Base-by-base conservation (phyloP, 2,797 vertebrate genomes). In the Pterois miles region DNA sequence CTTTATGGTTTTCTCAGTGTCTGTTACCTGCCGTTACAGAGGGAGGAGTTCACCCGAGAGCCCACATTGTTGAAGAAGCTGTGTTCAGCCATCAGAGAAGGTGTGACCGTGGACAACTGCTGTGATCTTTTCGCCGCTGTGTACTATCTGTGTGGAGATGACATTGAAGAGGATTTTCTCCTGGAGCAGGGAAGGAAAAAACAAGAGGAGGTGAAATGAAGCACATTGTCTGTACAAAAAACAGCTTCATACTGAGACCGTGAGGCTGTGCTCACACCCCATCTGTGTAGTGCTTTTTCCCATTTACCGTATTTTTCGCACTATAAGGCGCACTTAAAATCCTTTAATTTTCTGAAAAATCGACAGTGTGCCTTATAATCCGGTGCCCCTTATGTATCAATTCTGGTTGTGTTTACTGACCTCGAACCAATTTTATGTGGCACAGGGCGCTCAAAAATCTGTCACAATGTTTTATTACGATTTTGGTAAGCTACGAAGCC, bases 91-190 rank as follows among this genome's bases (percentile, higher is more conserved):
- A 91, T 97, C 88, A 95, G 95, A 90, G 96, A 96, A 84, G 92
- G 90, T 8, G 92, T 97, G 83, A 96, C 93, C n/a, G 96, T 95
- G 86, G 96, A 98, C 81, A 98, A 97, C 89, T 96, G 96, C 89
- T 98, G 97, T 84, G 94, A 94, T 76, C 96, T 97, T 50, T 96
- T 97, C 88, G 86, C 95, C 76, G 96, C 97, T 34, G 92, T 97
- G 87, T 94, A 97, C 86, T 80, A 16, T 0, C 92, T 98, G 81
- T 89, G 90, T 40, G 90, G 89, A 27, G 86, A 89, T 13, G 87
- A 87, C 6, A 16, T 63, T 40, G 92, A 90, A 18, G 81, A 82
- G 5, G 76, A 72, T 33, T 22, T 54, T 14, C 34, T 40, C 3
- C 59, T 59, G 46, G 83, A 89, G 46, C 81, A 76, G 23, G 29